Percentiles rank a stretch among this genome's conserved stretches.
These are phyloP conservation scores for Metalampra italica DNA, from an alignment of 2,888 invertebrate genomes.

Conservation along the genomic window DNA sequence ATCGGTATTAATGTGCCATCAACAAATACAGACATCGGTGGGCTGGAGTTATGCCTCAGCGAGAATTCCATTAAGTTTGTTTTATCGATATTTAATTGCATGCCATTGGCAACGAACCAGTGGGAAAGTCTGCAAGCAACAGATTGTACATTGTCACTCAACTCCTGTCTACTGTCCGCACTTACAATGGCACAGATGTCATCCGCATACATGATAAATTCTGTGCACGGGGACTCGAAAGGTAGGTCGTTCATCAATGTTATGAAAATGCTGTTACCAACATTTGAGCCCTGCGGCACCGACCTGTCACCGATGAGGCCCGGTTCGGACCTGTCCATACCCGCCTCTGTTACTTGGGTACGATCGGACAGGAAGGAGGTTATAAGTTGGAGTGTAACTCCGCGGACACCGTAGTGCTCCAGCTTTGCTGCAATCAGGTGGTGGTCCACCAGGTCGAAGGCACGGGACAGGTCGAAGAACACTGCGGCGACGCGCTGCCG, in stretches of 20 bases:
- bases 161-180: background rate
- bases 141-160: background rate
- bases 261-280: background rate
- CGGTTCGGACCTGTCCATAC: background rate
- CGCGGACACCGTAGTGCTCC: background rate
- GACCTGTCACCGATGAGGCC: background rate
- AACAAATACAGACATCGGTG: background rate
- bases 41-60: background rate
- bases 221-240: background rate
- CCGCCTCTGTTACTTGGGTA: background rate
- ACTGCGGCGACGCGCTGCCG: background rate
- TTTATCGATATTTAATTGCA: background rate
- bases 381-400: background rate
- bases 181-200: background rate
- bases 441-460: constrained; percentile 3
- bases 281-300: background rate
- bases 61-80: background rate
- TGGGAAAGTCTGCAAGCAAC: background rate
- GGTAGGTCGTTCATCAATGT: constrained; percentile 2
- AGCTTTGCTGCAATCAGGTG: background rate
- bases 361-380: background rate
- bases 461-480: background rate
- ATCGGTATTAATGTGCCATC: background rate
- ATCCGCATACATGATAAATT: background rate
- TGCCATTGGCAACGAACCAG: background rate